Percentiles rank a stretch among this genome's conserved stretches.
phyloP scores from a whole-genome alignment of 2,888 invertebrate genomes.

The Amaurobius ferox region DNA sequence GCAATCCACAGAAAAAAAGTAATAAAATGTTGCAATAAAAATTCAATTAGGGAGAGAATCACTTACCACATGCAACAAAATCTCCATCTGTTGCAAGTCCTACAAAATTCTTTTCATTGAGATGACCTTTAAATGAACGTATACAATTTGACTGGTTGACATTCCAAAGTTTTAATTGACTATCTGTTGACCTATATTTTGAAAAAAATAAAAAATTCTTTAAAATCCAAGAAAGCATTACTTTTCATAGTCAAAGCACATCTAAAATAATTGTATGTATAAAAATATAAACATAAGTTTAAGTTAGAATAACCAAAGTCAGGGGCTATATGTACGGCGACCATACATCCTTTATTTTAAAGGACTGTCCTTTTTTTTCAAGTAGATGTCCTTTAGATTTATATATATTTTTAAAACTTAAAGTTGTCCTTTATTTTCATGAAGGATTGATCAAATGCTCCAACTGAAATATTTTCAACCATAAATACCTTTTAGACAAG shows the following conservation, averaged over 20 bases:
- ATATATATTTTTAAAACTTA: too few species aligned
- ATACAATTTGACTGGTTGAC: slow-evolving; percentile 86
- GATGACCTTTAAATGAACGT: slow-evolving; percentile 92
- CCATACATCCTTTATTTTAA: too few species aligned
- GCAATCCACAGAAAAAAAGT: too few species aligned
- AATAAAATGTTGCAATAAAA: too few species aligned
- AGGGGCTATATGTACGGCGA: too few species aligned
- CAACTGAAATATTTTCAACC: too few species aligned
- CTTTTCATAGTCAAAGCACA: not conserved
- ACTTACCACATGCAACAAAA: slow-evolving; percentile 90
- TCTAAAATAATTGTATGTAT: not conserved
- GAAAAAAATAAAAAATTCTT: not conserved
- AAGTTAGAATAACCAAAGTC: not conserved
- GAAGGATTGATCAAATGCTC: too few species aligned
- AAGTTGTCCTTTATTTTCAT: too few species aligned
- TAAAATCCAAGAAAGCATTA: not conserved
- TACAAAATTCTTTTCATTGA: slow-evolving; percentile 97
- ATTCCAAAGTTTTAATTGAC: slow-evolving; percentile 93
- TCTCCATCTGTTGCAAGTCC: slow-evolving; percentile 94
- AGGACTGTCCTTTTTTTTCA: too few species aligned
- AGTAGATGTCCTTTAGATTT: too few species aligned
- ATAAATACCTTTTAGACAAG: too few species aligned
- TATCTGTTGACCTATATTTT: slow-evolving; percentile 89
- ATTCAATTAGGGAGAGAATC: not conserved
- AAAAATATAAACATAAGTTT: not conserved